These are phyloP conservation scores for Noctua pronuba DNA, from an alignment of 2,888 invertebrate genomes.

Conservation along the genomic window DNA sequence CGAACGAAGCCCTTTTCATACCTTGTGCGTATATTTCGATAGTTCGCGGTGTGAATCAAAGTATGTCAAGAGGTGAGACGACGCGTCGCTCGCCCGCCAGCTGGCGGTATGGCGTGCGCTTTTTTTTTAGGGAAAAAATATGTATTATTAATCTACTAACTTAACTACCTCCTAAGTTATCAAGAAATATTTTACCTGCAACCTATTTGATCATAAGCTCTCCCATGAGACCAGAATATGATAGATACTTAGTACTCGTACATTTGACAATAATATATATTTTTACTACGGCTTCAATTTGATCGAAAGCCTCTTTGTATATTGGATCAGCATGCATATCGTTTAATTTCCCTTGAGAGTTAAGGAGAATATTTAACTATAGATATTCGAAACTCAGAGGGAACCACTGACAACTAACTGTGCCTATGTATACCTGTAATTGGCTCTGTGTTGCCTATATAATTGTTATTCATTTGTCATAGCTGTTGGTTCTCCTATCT, in stretches of 20 bases:
- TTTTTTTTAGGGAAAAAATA: no score
- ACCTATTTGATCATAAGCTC: background rate
- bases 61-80: no score
- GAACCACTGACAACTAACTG: background rate
- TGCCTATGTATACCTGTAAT: no score
- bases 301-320: constrained; percentile 22
- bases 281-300: constrained; percentile 5
- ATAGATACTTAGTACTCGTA: background rate
- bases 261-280: background rate
- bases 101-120: no score
- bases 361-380: constrained; percentile 7
- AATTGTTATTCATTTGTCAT: no score
- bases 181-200: background rate
- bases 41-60: no score
- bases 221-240: background rate
- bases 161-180: background rate
- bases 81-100: no score
- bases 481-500: no score
- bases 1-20: no score
- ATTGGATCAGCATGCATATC: constrained; percentile 30
- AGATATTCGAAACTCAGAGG: background rate
- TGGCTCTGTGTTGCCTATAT: no score
- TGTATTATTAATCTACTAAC: background rate
- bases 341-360: constrained; percentile 37
- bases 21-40: no score